Base-by-base conservation (phyloP, 2,888 invertebrate species). In the Dinocampus coccinellae region DNA sequence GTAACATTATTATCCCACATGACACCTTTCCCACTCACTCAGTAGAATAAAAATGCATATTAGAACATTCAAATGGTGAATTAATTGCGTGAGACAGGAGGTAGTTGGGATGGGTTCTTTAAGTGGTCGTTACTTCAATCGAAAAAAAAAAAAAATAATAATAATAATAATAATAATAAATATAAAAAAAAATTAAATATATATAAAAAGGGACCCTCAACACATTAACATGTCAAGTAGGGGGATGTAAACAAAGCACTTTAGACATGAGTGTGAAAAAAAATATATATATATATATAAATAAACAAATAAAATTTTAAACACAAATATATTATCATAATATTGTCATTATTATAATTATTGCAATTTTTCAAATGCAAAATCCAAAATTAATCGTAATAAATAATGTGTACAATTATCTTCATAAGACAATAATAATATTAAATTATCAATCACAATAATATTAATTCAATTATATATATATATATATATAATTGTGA, bases 1-100 rank as follows among this genome's bases (percentile, higher is more conserved):
- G 33, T 10, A 16, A 7, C 47, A 16, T 47, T 47, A 47, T 47
- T 33, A n/a, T 33, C 34, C 13, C 26, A 29, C 58, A 24, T 55
- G 33, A 58, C 58, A 33, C 16, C 58, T 58, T 34, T 58, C 58
- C 34, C 58, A 58, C 16, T 33, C n/a, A 29, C 34, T 16, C 47
- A 47, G 16, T 47, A n/a, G 16, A 47, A 58, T 34, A 16, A 29
- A 34, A 34, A 58, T 33, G 47, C n/a, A 47, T n/a, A 47, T 47
- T n/a, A 47, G 47, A 9, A 47, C 16, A 16, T 47, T 47, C 16
- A 47, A 47, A 16, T 16, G 20, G 47, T 16, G 47, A 16, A 20
- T 47, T 47, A 20, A 47, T 47, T 16, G 47, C 47, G 47, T 47
- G 47, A 47, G 47, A 47, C 16, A 47, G 47, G 47, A 16, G 16